These are phyloP conservation scores for Adelges cooleyi DNA, from an alignment of 1,140 invertebrate species.

Conservation along the genomic window DNA sequence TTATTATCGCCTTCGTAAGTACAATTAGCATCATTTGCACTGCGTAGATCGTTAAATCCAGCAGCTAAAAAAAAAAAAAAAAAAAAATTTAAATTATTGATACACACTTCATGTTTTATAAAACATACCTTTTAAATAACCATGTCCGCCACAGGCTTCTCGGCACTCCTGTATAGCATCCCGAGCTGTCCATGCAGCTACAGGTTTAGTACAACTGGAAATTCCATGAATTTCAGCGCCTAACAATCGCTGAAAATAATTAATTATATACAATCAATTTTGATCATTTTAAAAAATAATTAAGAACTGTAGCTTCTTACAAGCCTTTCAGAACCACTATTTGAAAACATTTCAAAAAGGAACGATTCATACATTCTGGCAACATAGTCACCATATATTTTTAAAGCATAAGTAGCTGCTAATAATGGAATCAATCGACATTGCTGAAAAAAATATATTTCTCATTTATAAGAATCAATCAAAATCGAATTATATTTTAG, in stretches of 20 bases:
- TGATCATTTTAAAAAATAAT: not conserved
- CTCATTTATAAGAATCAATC: slow-evolving; percentile 77
- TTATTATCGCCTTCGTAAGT: slow-evolving; percentile 97
- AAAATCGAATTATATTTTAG: slow-evolving; percentile 57
- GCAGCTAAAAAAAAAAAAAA: slow-evolving; percentile 43
- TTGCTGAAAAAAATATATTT: slow-evolving; percentile 52
- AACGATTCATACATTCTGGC: slow-evolving; percentile 44
- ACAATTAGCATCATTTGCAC: slow-evolving; percentile 81
- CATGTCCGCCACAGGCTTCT: slow-evolving; percentile 80
- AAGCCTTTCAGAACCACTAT: slow-evolving; percentile 42
- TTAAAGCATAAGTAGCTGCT: slow-evolving; percentile 65
- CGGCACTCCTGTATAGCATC: slow-evolving; percentile 82
- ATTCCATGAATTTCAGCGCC: slow-evolving; percentile 84
- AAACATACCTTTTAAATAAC: slow-evolving; percentile 56
- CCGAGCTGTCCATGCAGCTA: slow-evolving; percentile 69
- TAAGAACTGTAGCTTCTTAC: slow-evolving; percentile 16
- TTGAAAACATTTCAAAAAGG: slow-evolving; percentile 45
- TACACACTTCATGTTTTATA: not conserved
- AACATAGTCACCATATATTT: slow-evolving; percentile 53
- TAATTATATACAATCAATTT: not conserved
- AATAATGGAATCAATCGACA: slow-evolving; percentile 81
- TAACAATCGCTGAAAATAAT: slow-evolving; percentile 44
- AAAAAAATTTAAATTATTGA: slow-evolving; percentile 30
- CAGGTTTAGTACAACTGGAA: slow-evolving; percentile 75
- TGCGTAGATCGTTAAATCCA: slow-evolving; percentile 67